phyloP scores from a whole-genome alignment of 2,113 vertebrate species.

The Setophaga petechia region DNA sequence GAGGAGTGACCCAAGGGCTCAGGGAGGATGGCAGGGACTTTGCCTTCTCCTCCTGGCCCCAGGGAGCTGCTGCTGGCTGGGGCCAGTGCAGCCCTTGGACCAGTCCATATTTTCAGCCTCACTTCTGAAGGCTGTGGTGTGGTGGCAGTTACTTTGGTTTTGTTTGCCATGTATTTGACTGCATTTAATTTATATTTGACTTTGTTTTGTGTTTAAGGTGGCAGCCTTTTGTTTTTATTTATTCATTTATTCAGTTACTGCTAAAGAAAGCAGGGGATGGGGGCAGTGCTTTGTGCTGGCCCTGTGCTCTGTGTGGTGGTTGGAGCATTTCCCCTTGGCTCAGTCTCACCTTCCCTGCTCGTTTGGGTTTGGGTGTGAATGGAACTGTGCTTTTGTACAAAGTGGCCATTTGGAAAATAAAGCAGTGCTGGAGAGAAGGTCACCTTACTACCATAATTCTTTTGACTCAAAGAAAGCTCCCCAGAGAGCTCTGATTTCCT shows the following conservation, averaged over 20 bases:
- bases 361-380: background rate
- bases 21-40: background rate
- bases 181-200: background rate
- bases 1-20: background rate
- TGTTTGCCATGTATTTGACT: background rate
- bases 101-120: background rate
- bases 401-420: background rate
- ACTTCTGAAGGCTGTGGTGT: background rate
- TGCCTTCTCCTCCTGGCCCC: background rate
- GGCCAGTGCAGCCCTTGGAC: background rate
- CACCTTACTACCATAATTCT: background rate
- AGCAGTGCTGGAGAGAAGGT: background rate
- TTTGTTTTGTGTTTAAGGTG: background rate
- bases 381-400: background rate
- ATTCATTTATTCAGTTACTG: background rate
- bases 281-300: background rate
- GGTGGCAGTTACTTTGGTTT: background rate
- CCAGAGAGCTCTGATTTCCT: background rate
- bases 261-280: too few relatives aligned
- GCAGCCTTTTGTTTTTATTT: background rate
- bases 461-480: background rate
- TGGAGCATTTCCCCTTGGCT: background rate
- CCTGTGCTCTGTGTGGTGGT: fast-evolving
- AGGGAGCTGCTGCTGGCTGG: background rate
- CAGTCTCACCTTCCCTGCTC: background rate